phyloP scores from a whole-genome alignment of 2,888 invertebrate species.

The Ptilodon capucinus region DNA sequence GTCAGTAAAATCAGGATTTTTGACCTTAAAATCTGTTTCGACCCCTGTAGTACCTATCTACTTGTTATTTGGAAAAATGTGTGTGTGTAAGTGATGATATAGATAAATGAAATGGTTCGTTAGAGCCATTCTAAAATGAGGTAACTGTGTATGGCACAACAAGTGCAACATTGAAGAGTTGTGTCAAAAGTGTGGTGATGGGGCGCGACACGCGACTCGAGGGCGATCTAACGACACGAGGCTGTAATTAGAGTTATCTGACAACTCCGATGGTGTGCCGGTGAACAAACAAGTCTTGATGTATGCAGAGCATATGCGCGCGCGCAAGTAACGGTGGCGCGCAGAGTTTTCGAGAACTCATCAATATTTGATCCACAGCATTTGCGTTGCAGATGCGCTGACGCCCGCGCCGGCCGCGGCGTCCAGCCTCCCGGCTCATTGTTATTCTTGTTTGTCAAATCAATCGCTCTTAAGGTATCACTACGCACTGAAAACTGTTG shows the following conservation, averaged over 20 bases:
- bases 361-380: conserved; percentile 60
- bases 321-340: conserved; percentile 21
- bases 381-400: conserved; percentile 60
- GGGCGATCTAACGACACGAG: neutral
- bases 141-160: too few relatives aligned
- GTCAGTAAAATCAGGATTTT: too few relatives aligned
- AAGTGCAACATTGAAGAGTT: too few relatives aligned
- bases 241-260: neutral
- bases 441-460: conserved; percentile 43
- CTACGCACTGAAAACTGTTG: conserved; percentile 2
- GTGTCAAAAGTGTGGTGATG: too few relatives aligned
- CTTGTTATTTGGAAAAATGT: too few relatives aligned
- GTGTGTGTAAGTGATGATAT: too few relatives aligned
- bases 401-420: conserved; percentile 25
- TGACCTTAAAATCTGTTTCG: too few relatives aligned
- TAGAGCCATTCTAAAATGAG: too few relatives aligned
- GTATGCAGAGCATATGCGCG: conserved; percentile 48
- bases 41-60: too few relatives aligned
- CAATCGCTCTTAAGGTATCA: conserved; percentile 9
- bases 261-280: neutral
- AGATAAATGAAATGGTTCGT: too few relatives aligned
- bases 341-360: conserved; percentile 53
- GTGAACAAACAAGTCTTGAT: conserved; percentile 34
- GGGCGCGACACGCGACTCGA: too few relatives aligned
- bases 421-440: conserved; percentile 28